These are phyloP conservation scores for Heliothis virescens DNA, from an alignment of 1,140 invertebrate genomes.

Conservation along the genomic window DNA sequence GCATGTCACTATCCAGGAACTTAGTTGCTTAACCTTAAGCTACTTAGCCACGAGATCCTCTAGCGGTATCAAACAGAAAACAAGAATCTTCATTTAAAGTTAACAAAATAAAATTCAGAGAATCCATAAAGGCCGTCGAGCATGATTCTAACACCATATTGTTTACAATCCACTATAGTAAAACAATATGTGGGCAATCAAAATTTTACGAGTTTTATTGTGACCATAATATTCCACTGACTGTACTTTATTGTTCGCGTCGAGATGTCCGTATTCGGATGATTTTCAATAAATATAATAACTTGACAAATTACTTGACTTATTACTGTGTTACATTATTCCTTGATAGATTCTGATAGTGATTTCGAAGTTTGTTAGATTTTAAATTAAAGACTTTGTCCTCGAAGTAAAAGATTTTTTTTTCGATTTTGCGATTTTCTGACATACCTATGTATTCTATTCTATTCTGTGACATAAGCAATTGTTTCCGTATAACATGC, in stretches of 20 bases:
- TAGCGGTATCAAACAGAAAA: not conserved
- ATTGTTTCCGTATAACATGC: too few relatives aligned
- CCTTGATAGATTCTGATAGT: not conserved
- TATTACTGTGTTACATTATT: not conserved
- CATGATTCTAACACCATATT: conserved; percentile 26
- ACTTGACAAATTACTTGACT: not conserved
- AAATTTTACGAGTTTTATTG: conserved; percentile 39
- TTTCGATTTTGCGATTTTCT: too few relatives aligned
- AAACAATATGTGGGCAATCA: conserved; percentile 48
- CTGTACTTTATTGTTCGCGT: conserved; percentile 28
- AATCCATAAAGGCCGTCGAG: conserved; percentile 15
- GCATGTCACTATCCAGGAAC: too few relatives aligned
- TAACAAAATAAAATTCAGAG: conserved; percentile 28
- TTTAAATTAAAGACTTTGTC: too few relatives aligned
- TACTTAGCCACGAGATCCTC: too few relatives aligned
- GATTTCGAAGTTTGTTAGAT: too few relatives aligned
- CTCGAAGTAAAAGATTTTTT: too few relatives aligned
- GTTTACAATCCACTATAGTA: conserved; percentile 35
- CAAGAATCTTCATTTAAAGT: not conserved
- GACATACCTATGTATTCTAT: too few relatives aligned
- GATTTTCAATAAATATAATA: not conserved
- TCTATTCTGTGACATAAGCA: too few relatives aligned
- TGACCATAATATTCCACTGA: conserved; percentile 19
- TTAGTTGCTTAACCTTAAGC: too few relatives aligned
- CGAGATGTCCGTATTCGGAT: conserved; percentile 23